phyloP scores from a whole-genome alignment of 2,113 vertebrate genomes.

The Psittacara wagleri region DNA sequence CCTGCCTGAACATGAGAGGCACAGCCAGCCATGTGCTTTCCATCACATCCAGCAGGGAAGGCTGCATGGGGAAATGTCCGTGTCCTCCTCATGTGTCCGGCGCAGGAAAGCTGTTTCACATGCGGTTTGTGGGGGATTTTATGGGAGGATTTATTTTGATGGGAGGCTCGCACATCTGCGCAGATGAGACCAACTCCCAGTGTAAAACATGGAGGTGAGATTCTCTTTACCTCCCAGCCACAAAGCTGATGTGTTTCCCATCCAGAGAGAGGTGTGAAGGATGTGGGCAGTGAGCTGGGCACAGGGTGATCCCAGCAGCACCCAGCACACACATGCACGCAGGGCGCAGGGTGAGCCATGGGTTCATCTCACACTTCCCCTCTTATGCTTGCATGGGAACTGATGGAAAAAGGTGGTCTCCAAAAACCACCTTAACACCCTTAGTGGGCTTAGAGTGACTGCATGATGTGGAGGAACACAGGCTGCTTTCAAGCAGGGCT shows the following conservation, averaged over 20 bases:
- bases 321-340: not conserved
- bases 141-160: not conserved
- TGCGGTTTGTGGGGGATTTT: accelerated
- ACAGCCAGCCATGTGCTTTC: accelerated
- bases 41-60: accelerated
- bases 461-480: not conserved
- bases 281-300: not conserved
- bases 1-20: not conserved
- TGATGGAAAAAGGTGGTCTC: not conserved
- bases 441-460: accelerated
- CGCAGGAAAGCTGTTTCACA: not conserved
- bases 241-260: not conserved
- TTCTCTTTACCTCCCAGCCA: accelerated
- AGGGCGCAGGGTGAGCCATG: not conserved
- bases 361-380: not conserved
- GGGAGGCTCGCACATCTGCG: not conserved
- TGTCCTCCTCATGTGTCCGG: not conserved
- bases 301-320: not conserved
- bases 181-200: not conserved
- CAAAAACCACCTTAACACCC: accelerated
- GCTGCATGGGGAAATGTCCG: accelerated
- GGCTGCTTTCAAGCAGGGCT: not conserved
- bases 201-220: not conserved
- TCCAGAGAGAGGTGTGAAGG: not conserved
- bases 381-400: not conserved